Percentiles rank a stretch among this genome's conserved stretches.
Conservation (phyloP, 1,140 invertebrate species). For the Hypothenemus hampei region DNA sequence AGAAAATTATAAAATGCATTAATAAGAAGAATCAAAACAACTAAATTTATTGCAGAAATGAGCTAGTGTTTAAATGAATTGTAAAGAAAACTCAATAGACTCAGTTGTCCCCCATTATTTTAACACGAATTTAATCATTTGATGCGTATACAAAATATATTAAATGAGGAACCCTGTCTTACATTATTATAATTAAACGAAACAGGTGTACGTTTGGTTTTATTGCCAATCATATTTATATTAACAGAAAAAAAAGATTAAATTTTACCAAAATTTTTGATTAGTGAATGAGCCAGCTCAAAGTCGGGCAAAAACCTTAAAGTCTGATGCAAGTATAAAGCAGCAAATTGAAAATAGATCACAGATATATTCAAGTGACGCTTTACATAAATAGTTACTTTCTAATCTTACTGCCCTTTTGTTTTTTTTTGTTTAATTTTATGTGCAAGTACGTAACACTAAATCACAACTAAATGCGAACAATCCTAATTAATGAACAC, state of each 20-base stretch:
- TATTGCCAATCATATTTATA: too few species aligned
- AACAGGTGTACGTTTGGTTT: too few species aligned
- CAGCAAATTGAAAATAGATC: slow-evolving; percentile 38
- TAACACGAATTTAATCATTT: background rate
- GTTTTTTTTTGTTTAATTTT: slow-evolving; percentile 1
- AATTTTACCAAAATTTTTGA: too few species aligned
- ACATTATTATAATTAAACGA: too few species aligned
- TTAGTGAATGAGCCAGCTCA: too few species aligned
- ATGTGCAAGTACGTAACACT: background rate
- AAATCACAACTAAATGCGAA: slow-evolving; percentile 1
- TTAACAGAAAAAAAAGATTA: too few species aligned
- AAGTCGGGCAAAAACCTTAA: background rate
- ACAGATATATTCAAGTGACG: slow-evolving; percentile 32
- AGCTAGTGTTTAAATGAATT: too few species aligned
- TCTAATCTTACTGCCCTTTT: slow-evolving; percentile 9
- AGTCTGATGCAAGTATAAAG: slow-evolving; percentile 23
- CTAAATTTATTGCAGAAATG: too few species aligned
- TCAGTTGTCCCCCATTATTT: background rate
- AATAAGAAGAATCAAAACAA: too few species aligned
- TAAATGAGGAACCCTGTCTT: slow-evolving; percentile 18
- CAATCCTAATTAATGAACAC: background rate
- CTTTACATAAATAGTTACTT: slow-evolving; percentile 14
- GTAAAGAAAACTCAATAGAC: background rate
- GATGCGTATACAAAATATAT: slow-evolving; percentile 14
- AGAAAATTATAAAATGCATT: slow-evolving; percentile 33